phyloP scores from a whole-genome alignment of 2,797 vertebrate genomes.

The Hippopotamyrus pictus region DNA sequence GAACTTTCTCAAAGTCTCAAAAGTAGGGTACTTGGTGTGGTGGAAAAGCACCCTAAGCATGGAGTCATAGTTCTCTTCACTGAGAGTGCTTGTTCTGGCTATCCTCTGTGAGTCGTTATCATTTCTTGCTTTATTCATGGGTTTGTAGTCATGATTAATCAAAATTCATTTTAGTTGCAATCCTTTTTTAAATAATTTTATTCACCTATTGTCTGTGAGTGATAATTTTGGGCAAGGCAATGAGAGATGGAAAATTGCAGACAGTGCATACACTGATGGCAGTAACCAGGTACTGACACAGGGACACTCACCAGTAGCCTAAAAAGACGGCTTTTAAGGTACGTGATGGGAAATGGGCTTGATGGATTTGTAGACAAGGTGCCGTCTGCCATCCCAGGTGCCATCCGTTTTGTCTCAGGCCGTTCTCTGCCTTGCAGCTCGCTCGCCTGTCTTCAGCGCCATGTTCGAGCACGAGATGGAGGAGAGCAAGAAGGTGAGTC shows the following conservation, averaged over 20 bases:
- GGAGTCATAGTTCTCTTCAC: not conserved
- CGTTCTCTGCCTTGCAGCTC: constrained; percentile 60
- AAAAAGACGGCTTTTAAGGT: not conserved
- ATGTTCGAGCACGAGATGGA: constrained; percentile 94
- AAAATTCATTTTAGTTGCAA: not conserved
- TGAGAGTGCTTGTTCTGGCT: too few relatives aligned
- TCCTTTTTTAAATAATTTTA: not conserved
- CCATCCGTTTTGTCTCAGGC: not conserved
- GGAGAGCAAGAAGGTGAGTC: constrained; percentile 80
- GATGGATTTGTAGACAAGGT: not conserved
- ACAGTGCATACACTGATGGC: not conserved
- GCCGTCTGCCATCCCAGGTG: not conserved
- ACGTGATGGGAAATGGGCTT: not conserved
- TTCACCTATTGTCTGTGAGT: not conserved
- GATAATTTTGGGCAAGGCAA: not conserved
- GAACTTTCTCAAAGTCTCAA: not conserved
- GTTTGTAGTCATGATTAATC: not conserved
- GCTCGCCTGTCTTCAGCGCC: constrained; percentile 87
- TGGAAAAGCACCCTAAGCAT: not conserved
- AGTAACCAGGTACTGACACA: not conserved
- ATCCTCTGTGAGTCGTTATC: not conserved
- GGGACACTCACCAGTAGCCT: not conserved
- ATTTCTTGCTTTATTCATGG: not conserved
- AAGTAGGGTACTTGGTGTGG: not conserved
- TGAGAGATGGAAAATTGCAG: not conserved